Evolutionary conservation across 2,113 vertebrate species (phyloP), one percentile per base, ranked within the genome.

Genomic region (Octodon degus): DNA sequence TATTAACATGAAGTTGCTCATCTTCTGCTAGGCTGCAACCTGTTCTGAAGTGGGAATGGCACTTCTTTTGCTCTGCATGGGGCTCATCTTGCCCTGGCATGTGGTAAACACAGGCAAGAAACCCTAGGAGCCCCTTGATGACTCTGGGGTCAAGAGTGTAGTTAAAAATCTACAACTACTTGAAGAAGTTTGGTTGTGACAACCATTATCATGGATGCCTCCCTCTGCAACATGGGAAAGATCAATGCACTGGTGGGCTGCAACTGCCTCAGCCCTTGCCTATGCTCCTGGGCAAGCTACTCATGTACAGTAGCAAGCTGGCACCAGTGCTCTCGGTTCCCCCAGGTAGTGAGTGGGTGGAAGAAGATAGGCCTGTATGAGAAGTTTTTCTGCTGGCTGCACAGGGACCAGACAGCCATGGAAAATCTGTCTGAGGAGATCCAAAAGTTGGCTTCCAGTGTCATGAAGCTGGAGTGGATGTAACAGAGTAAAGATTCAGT

Each of bases 111-210:
- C 99, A 0, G 99, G 98, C 87, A 99, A 98, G 97, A 99, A 99
- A 92, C 97, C 95, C 91, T 99, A 97, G 0, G 99, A 99, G 96
- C 98, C 99, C 3, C 98, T 98, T 0, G 99, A 99, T 91, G 99
- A 99, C 94, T 99, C 99, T 97, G 99, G 99, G 19, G 99, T 99
- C 37, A 58, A 98, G 94, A 99, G 99, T 1, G 99, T 99, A 96
- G 99, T 99, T 1, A 99, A 99, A 99, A 98, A 99, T 99, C 98
- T 99, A 99, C 96, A 99, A 99, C 97, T 99, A 99, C 98, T 99
- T 99, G 98, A 99, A 99, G 96, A 99, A 99, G 98, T 99, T 99
- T 97, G 99, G 98, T 95, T 99, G 99, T 98, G 98, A 98, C 53
- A 96, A 99, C 99, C 0, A 99, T 99, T 1, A 99, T 99, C 97